Evolutionary conservation across 2,797 vertebrate genomes (phyloP), one percentile per base, ranked within the genome.

Genomic region (Rhinogobio ventralis): DNA sequence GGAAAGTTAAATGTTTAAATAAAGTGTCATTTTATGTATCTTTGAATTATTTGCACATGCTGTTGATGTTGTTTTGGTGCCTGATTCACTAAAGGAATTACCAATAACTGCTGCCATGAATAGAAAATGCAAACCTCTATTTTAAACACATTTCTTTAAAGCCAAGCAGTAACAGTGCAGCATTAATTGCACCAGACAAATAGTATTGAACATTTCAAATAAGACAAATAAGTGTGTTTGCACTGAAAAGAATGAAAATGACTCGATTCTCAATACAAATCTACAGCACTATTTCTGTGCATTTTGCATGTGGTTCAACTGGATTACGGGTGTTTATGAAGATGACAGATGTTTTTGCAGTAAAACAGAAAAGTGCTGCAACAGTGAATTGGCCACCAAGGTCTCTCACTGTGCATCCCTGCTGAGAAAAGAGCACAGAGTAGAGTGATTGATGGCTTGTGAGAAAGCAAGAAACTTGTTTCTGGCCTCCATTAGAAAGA

Each of bases 401-500:
- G 69, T 62, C 53, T 82, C 71, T 64, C 60, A 39, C 60, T 53
- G 81, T 10, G 60, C 30, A 75, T 42, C 45, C 45, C 60, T 83
- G 60, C 72, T 76, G 45, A 75, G 72, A 67, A 83, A 69, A 81
- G 49, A 53, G 64, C 46, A 25, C 45, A 68, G 67, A 80, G 53
- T 17, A 66, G 62, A 42, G 23, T 55, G 79, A 75, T 19, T 83
- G 72, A 83, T 83, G 81, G 60, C 33, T 67, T 39, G 72, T 75
- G 71, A 74, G 46, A 75, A 83, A 76, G 72, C 64, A 36, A 64
- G 81, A 83, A 83, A 75, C 42, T 77, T 46, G 51, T 67, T 74
- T 60, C 57, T 79, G 77, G 42, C 11, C 77, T 75, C 81, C 46
- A 39, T 83, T 66, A 67, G 72, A 84, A 13, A 46, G 11, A 60